Base-by-base conservation (phyloP, 2,888 invertebrate species). In the Drosophila fungiperda region DNA sequence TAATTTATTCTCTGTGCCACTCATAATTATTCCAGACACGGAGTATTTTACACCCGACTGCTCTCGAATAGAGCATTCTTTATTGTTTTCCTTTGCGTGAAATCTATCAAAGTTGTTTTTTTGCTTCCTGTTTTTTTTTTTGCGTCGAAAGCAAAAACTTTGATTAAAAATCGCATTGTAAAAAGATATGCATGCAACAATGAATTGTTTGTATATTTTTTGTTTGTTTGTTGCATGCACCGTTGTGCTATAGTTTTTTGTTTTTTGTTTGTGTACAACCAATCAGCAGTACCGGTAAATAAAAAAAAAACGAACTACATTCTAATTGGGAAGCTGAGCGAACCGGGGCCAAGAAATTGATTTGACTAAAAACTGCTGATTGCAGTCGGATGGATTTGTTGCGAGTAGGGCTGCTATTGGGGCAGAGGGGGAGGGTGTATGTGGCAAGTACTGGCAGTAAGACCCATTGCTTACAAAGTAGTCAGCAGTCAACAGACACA, bases 381-480 rank as follows among this genome's bases (percentile, higher is more conserved):
- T 88, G 87, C 77, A 79, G 87, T 76, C 82, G 71, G 81, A 38
- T 55, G 38, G n/a, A 38, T 29, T 63, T 50, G 62, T 60, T 29
- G 68, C 58, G 57, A 50, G 68, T 45, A 23, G 8, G 23, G 45
- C 45, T 4, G 60, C 20, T 73, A 67, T 59, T 67, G 52, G 52
- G 67, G 61, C 72, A 67, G 68, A 2, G 9, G 40, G n/a, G 7
- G 3, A n/a, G 4, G 5, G 11, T 20, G 77, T 71, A 35, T 9
- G 17, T 17, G 58, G 71, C 72, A 73, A 73, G 73, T 38, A 38
- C 12, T 38, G 7, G 52, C 20, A 72, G 57, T 76, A 87, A 86
- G 84, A 86, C 68, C 74, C 89, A 68, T 73, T 76, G 87, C 89
- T 81, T 83, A 85, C 85, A 89, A 89, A 83, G 86, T 78, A 86